phyloP scores from a whole-genome alignment of 2,888 invertebrate species.

The Troglohyphantes excavatus region DNA sequence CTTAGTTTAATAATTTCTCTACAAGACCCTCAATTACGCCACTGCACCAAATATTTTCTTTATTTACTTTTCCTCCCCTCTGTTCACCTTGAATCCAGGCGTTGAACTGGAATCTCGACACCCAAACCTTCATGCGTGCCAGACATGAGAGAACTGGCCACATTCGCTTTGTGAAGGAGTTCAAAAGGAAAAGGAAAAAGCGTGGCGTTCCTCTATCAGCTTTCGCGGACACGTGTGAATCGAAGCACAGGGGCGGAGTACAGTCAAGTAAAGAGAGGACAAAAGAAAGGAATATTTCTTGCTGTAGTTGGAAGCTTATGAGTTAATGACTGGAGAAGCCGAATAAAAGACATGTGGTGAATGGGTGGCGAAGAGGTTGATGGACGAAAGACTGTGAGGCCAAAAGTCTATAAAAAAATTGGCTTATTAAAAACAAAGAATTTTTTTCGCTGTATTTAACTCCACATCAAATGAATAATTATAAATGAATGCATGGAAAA shows the following conservation, averaged over 20 bases:
- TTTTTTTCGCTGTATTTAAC: too few species aligned
- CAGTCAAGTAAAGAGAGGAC: neutral
- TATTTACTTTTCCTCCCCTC: neutral
- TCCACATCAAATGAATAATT: too few species aligned
- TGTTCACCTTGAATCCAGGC: constrained; percentile 73
- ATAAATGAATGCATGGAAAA: too few species aligned
- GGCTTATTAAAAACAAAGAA: too few species aligned
- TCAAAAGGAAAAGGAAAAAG: neutral
- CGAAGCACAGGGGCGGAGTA: neutral
- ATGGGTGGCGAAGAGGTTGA: neutral
- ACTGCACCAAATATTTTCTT: too few species aligned
- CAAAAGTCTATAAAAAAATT: too few species aligned
- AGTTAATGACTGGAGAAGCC: constrained; percentile 13
- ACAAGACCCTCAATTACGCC: too few species aligned
- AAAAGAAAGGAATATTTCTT: neutral
- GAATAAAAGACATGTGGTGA: neutral
- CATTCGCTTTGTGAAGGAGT: constrained; percentile 9
- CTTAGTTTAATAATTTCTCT: too few species aligned
- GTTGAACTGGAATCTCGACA: constrained; percentile 55
- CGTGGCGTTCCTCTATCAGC: constrained; percentile 1
- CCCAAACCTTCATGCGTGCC: neutral
- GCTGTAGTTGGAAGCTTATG: constrained; percentile 18
- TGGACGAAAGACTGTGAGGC: neutral
- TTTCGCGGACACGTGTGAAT: constrained; percentile 13
- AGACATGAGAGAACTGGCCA: constrained; percentile 18